Percentiles rank a stretch among this genome's conserved stretches.
phyloP scores from a whole-genome alignment of 2,113 vertebrate genomes.

The Columbina picui region DNA sequence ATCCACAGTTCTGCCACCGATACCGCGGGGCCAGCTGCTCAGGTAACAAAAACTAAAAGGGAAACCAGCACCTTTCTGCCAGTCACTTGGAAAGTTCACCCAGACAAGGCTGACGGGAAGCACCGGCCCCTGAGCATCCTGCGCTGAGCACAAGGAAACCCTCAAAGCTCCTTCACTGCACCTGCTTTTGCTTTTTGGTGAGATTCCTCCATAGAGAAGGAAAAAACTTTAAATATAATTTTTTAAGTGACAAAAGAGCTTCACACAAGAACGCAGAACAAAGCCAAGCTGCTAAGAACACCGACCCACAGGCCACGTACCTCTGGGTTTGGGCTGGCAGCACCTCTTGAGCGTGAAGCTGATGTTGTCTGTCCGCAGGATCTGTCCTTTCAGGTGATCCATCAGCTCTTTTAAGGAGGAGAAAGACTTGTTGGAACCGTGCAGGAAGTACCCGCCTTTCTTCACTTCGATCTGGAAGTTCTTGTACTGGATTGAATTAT shows the following conservation, averaged over 20 bases:
- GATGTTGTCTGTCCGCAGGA: conserved; percentile 91
- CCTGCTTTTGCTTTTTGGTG: neutral
- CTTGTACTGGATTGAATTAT: conserved; percentile 85
- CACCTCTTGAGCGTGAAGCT: conserved; percentile 91
- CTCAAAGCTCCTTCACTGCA: neutral
- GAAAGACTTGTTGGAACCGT: conserved; percentile 83
- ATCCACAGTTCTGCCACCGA: neutral
- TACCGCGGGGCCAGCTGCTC: neutral
- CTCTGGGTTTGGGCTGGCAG: conserved; percentile 95
- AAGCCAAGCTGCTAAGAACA: neutral
- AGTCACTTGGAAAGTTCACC: neutral
- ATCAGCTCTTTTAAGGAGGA: conserved; percentile 86
- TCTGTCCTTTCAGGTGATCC: conserved; percentile 90
- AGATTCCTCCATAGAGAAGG: neutral
- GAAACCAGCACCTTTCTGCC: neutral
- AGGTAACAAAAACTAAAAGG: neutral
- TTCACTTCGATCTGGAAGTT: conserved; percentile 94
- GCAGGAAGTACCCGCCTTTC: conserved; percentile 80
- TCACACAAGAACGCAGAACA: neutral
- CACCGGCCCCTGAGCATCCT: neutral
- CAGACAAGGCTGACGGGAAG: neutral
- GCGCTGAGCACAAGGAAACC: neutral
- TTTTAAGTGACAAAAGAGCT: neutral
- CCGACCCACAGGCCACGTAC: conserved; percentile 47
- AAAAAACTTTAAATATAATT: neutral